These are phyloP conservation scores for Tetrax tetrax DNA, from an alignment of 2,113 vertebrate species.

Conservation along the genomic window DNA sequence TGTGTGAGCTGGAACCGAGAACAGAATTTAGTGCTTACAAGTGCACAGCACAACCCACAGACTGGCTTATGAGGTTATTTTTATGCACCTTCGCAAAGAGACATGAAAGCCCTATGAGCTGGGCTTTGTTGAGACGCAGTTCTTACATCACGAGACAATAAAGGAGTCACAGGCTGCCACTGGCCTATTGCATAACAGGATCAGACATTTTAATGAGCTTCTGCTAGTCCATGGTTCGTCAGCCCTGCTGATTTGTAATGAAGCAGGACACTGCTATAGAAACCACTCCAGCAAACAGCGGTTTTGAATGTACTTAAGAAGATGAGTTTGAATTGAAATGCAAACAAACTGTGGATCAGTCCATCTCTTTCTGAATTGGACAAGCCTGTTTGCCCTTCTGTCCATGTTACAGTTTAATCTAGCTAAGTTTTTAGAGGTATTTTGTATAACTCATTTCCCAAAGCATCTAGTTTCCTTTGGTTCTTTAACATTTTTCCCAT, in stretches of 20 bases:
- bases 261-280: conserved; percentile 60
- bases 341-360: conserved; percentile 16
- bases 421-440: not conserved
- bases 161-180: conserved; percentile 33
- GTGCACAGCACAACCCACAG: not conserved
- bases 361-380: not conserved
- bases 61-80: conserved; percentile 33
- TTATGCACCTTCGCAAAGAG: conserved; percentile 28
- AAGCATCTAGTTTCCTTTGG: not conserved
- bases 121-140: not conserved
- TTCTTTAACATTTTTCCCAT: not conserved
- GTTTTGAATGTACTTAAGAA: conserved; percentile 18
- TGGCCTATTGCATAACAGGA: conserved; percentile 44
- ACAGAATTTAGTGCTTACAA: not conserved
- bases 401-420: not conserved
- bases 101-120: not conserved
- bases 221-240: conserved; percentile 8
- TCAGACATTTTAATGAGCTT: conserved; percentile 67
- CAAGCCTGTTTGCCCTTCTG: not conserved
- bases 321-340: conserved; percentile 57
- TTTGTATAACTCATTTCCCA: not conserved
- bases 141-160: conserved; percentile 34
- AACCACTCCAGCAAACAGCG: not conserved
- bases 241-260: conserved; percentile 47
- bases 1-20: not conserved